phyloP scores from a whole-genome alignment of 2,113 vertebrate genomes.

The Diadophis punctatus region DNA sequence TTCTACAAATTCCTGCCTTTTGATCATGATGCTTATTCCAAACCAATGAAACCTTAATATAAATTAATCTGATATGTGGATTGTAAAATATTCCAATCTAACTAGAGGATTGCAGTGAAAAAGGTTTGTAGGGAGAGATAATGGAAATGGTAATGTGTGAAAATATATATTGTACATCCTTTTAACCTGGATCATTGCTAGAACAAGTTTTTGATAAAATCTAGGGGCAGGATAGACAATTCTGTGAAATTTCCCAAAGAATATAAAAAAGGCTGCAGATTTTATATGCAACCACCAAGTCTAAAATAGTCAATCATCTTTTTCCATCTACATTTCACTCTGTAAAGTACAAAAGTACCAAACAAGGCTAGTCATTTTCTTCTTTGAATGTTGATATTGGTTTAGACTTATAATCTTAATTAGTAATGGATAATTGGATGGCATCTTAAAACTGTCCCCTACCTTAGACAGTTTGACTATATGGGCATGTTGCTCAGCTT shows the following conservation, averaged over 20 bases:
- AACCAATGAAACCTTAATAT: neutral
- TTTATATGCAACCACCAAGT: neutral
- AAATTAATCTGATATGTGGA: neutral
- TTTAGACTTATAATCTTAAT: neutral
- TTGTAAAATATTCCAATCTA: neutral
- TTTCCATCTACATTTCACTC: neutral
- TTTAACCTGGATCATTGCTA: neutral
- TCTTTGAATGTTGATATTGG: neutral
- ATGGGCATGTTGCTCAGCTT: slow-evolving; percentile 75
- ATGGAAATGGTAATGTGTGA: neutral
- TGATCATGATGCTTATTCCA: neutral
- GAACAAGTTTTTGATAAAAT: neutral
- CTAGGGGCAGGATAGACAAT: neutral
- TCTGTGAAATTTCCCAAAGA: neutral
- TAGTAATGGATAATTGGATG: neutral
- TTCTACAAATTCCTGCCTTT: neutral
- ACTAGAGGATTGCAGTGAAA: neutral
- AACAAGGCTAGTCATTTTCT: neutral
- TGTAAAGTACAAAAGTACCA: neutral
- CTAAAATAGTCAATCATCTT: neutral
- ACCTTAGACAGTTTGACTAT: slow-evolving; percentile 76
- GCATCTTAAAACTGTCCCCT: neutral
- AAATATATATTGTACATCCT: neutral
- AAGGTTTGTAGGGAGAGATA: neutral
- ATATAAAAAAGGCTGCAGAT: neutral